Conservation (phyloP, 1,140 invertebrate genomes). For the Rhyacophila brunnea region DNA sequence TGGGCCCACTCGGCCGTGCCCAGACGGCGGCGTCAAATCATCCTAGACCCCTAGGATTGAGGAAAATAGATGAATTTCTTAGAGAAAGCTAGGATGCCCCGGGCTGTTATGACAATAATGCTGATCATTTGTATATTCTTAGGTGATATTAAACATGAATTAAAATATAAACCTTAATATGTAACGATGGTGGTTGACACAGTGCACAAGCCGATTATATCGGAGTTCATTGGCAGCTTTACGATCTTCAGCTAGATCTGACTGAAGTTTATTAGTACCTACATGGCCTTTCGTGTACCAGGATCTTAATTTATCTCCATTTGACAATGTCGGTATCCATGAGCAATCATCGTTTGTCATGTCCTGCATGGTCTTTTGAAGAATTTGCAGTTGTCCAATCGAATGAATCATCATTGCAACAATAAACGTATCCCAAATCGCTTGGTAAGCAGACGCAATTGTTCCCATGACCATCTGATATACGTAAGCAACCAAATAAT, state of each 20-base stretch:
- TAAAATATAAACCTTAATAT: conserved; percentile 14
- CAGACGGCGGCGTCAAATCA: no score
- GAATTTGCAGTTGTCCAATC: conserved; percentile 32
- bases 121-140: no score
- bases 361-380: conserved; percentile 27
- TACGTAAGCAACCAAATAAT: conserved; percentile 28
- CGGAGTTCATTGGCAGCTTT: conserved; percentile 3
- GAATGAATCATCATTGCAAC: conserved; percentile 34
- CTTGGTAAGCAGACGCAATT: conserved; percentile 28
- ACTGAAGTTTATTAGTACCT: no score
- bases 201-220: conserved; percentile 24
- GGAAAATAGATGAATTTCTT: no score
- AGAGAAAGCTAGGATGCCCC: no score
- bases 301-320: no score
- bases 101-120: no score
- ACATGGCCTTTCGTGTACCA: no score
- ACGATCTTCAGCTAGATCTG: not conserved
- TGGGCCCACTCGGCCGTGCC: no score
- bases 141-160: not conserved
- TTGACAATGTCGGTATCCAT: not conserved
- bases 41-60: no score
- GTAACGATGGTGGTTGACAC: conserved; percentile 35
- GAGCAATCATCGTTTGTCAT: conserved; percentile 6
- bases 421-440: conserved; percentile 33
- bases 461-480: conserved; percentile 31